Evolutionary conservation across 2,888 invertebrate genomes (phyloP), one percentile per base, ranked within the genome.

Genomic region (Galerucella calmariensis): DNA sequence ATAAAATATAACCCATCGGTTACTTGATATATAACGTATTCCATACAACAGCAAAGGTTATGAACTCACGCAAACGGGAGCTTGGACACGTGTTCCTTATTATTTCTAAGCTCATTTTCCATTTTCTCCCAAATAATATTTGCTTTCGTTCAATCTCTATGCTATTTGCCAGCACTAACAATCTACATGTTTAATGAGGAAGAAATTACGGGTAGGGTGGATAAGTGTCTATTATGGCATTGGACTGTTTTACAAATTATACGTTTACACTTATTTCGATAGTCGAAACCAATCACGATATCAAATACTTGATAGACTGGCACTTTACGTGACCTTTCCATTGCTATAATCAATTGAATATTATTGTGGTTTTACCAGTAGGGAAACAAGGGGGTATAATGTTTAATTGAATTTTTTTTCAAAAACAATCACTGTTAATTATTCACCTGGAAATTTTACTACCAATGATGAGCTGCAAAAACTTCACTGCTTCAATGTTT

Each of bases 221-320:
- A 75, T 73, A 73, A 68, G 59, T 63, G 58, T 70, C 16, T 48
- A 61, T 65, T 67, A 69, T 56, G 69, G 53, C 61, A 65, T 14
- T 51, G 27, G 35, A 58, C 12, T 12, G 41, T 69, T 58, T 69
- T 67, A 75, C 68, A 69, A 75, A 74, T 71, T 72, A 70, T 56
- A 72, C 56, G 58, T 48, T 69, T 62, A 73, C 66, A 72, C 71
- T 72, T 72, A 68, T 69, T 74, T 74, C 20, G 68, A 53, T 66
- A 66, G 70, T 63, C 77, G 73, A 76, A 77, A 75, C 75, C 77
- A 77, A 76, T 76, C 76, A 73, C 72, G 72, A 68, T 75, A 79
- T 73, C 72, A 72, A 75, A 77, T 68, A 75, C 74, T 79, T 79
- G 79, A 80, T 77, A 75, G 76, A 80, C 78, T 79, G 70, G 69